These are phyloP conservation scores for Coreoperca whiteheadi DNA, from an alignment of 2,113 vertebrate genomes.

Conservation along the genomic window DNA sequence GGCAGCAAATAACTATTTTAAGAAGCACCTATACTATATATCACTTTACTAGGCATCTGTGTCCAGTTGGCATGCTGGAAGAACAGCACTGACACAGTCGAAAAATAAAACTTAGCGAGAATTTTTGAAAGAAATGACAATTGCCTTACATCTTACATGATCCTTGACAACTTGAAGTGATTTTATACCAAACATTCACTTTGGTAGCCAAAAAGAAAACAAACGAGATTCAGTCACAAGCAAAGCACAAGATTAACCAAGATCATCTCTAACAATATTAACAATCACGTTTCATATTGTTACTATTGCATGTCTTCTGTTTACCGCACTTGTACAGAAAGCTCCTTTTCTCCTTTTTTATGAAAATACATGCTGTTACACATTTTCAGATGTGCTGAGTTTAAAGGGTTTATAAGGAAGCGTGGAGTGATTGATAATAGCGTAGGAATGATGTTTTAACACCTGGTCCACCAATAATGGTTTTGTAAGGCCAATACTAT, in stretches of 20 bases:
- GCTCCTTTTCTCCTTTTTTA: background rate
- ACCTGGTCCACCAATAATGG: background rate
- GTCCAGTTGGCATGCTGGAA: background rate
- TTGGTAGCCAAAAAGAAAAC: too few relatives aligned
- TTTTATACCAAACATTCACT: too few relatives aligned
- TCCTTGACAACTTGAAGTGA: too few relatives aligned
- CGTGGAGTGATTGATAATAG: too few relatives aligned
- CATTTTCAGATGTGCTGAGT: background rate
- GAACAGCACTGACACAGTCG: background rate
- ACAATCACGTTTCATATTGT: background rate
- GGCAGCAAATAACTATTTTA: background rate
- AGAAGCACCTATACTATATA: background rate
- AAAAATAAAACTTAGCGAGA: background rate
- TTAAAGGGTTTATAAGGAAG: slow-evolving; percentile 9
- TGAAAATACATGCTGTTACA: background rate
- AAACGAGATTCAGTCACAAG: background rate
- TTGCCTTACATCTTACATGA: background rate
- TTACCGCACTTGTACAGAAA: background rate
- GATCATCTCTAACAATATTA: background rate
- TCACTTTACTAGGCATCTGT: background rate
- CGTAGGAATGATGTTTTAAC: too few relatives aligned
- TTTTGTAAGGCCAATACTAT: background rate
- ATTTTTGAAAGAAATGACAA: background rate
- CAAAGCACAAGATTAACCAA: background rate
- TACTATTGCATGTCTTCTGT: background rate